A percentile compares a stretch with the other conserved stretches of the same genome.
Evolutionary conservation across 2,797 vertebrate species (phyloP).

Genomic region (Megalops cyprinoides): DNA sequence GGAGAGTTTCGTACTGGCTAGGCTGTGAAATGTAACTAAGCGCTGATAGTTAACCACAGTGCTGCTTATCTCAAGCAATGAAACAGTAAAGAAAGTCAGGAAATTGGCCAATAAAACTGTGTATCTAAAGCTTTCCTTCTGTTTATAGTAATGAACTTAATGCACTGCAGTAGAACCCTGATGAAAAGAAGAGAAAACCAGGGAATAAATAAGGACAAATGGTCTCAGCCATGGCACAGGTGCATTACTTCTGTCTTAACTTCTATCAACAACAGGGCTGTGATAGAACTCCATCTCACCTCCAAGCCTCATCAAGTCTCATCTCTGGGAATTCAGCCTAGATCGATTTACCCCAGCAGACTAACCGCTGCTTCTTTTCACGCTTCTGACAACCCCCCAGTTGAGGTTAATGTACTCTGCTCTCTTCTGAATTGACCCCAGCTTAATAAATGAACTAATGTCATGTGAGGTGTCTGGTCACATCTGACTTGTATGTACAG

Average conservation of each 20-base stretch:
- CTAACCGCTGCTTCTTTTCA: too few species aligned
- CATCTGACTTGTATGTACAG: constrained; percentile 1
- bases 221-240: neutral
- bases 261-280: neutral
- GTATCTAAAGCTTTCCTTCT: neutral
- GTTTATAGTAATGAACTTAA: neutral
- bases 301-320: neutral
- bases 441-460: neutral
- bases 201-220: neutral
- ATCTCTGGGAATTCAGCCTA: neutral
- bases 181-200: neutral
- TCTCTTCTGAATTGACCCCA: too few species aligned
- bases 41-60: neutral
- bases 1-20: neutral
- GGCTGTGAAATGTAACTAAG: constrained; percentile 32
- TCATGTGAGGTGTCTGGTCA: neutral
- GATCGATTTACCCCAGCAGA: too few species aligned
- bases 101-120: neutral
- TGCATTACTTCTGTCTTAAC: neutral
- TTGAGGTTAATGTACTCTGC: too few species aligned
- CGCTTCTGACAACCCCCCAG: too few species aligned
- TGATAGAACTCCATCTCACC: too few species aligned
- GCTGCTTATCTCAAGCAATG: neutral
- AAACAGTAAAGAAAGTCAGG: neutral
- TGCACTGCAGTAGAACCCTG: neutral